Evolutionary conservation across 2,797 vertebrate species (phyloP).

Genomic region (Rhodeus uyekii): DNA sequence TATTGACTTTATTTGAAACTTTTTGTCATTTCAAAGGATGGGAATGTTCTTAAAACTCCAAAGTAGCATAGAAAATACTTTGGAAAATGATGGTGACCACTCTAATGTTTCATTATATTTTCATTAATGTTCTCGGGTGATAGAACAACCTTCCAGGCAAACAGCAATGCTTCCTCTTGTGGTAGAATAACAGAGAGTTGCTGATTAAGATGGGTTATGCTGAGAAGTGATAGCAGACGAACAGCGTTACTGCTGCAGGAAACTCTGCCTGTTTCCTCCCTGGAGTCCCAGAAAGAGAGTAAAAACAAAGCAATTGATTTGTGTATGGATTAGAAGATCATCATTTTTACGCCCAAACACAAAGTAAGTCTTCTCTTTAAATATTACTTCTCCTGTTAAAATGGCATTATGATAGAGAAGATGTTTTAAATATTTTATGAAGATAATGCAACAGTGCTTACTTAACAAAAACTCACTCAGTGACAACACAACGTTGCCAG

Average conservation of each 20-base stretch:
- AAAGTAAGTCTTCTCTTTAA: background rate
- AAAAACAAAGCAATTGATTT: constrained; percentile 55
- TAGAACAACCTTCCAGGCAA: constrained; percentile 55
- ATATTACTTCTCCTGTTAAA: background rate
- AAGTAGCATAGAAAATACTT: background rate
- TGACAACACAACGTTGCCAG: background rate
- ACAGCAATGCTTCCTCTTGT: constrained; percentile 60
- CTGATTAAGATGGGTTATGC: constrained; percentile 62
- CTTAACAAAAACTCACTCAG: background rate
- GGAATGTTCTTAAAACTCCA: background rate
- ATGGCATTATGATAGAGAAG: background rate
- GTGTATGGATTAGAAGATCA: constrained; percentile 47
- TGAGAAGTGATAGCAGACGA: constrained; percentile 54
- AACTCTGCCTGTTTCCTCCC: constrained; percentile 74
- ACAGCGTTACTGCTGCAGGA: constrained; percentile 66
- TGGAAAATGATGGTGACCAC: background rate
- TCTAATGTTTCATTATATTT: constrained; percentile 38
- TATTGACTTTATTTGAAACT: background rate
- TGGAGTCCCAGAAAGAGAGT: constrained; percentile 52
- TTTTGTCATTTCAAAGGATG: background rate
- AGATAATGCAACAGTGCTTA: background rate
- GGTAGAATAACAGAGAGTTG: constrained; percentile 63
- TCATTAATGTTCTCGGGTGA: too few species aligned
- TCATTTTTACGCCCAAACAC: constrained; percentile 4
- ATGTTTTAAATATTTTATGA: background rate